Evolutionary conservation across 2,888 invertebrate genomes (phyloP).

Genomic region (Slavum lentiscoides): DNA sequence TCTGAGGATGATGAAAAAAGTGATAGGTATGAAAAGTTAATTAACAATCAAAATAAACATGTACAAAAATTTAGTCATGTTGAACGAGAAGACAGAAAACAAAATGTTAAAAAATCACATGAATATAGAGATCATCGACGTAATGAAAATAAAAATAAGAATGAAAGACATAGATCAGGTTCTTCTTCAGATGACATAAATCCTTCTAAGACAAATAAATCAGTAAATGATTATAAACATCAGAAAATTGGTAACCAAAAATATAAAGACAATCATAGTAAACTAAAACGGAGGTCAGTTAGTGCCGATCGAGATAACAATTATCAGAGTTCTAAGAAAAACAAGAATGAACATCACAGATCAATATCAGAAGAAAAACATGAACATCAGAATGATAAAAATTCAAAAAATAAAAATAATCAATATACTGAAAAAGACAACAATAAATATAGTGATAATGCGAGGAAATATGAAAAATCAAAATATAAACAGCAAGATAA

Average conservation of each 20-base stretch:
- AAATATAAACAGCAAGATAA: not conserved
- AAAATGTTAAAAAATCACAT: conserved; percentile 26
- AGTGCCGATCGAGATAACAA: conserved; percentile 18
- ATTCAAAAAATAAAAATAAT: conserved; percentile 48
- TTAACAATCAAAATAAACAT: conserved; percentile 2
- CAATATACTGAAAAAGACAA: not conserved
- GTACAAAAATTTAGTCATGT: not conserved
- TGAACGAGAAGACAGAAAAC: not conserved
- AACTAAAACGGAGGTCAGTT: conserved; percentile 7
- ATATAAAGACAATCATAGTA: not conserved
- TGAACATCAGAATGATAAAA: conserved; percentile 16
- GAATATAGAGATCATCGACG: not conserved
- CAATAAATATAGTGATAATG: not conserved
- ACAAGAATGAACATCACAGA: conserved; percentile 17
- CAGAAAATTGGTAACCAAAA: conserved; percentile 22
- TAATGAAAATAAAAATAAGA: conserved; percentile 24
- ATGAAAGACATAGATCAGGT: conserved; percentile 11
- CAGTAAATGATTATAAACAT: conserved; percentile 7
- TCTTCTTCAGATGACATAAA: conserved; percentile 14
- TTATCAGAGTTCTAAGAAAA: not conserved
- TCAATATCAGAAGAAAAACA: conserved; percentile 15
- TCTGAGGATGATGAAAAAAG: conserved; percentile 8
- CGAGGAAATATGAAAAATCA: not conserved
- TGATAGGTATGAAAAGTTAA: not conserved
- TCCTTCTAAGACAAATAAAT: conserved; percentile 9